These are phyloP conservation scores for Eretmochelys imbricata DNA, from an alignment of 2,113 vertebrate species.

Conservation along the genomic window DNA sequence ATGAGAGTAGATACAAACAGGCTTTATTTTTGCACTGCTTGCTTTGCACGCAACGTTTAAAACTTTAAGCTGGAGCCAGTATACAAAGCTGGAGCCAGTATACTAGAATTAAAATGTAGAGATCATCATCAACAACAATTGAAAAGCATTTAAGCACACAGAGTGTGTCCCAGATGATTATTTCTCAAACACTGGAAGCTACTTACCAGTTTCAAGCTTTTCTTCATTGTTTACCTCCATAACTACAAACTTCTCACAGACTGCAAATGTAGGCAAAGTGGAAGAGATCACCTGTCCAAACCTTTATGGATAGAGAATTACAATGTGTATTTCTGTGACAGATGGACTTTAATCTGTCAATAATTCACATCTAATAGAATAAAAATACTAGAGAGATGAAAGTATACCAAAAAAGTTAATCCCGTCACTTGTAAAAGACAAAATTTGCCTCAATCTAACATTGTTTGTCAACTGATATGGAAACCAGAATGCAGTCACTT, in stretches of 20 bases:
- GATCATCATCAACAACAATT: background rate
- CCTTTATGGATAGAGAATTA: constrained; percentile 73
- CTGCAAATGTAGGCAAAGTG: constrained; percentile 95
- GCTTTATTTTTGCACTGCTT: background rate
- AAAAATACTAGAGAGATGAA: background rate
- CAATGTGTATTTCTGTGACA: constrained; percentile 17
- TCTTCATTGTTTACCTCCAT: constrained; percentile 97
- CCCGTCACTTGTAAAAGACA: background rate
- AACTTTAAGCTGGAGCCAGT: background rate
- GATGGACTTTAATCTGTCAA: background rate
- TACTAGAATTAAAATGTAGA: background rate
- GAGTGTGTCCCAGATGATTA: background rate
- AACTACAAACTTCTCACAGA: constrained; percentile 98
- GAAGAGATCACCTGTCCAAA: constrained; percentile 98
- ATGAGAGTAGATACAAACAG: background rate
- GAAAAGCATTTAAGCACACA: background rate
- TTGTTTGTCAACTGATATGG: background rate
- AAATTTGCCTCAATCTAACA: background rate
- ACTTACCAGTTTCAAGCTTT: constrained; percentile 91
- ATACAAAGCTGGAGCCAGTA: background rate
- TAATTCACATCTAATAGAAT: constrained; percentile 17
- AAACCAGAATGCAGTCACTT: background rate
- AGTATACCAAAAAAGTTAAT: rapidly evolving
- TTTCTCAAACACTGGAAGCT: background rate
- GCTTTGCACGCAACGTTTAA: background rate